Evolutionary conservation across 2,888 invertebrate genomes (phyloP), one percentile per base, ranked within the genome.

Genomic region (Trissoscelio sp.): DNA sequence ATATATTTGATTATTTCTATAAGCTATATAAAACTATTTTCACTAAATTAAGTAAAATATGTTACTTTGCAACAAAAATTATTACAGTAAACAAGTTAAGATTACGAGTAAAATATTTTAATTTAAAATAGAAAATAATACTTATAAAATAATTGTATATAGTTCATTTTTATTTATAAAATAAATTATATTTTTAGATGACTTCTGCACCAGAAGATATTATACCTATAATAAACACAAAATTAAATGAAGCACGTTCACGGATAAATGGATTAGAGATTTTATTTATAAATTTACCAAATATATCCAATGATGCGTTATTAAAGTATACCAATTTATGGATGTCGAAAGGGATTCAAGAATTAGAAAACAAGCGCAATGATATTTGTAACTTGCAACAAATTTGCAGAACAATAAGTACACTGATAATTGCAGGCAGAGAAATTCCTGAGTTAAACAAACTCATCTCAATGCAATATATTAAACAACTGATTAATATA

Each of bases 381-480:
- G 70, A 55, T 24, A 60, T 12, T 11, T 6, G 64, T 7, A 86
- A 90, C 9, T 22, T 89, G 4, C 83, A 83, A 3, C 16, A 86
- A 11, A 85, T 88, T 3, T 89, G 88, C 44, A 85, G 86, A 82
- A 80, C 88, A 37, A 73, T 88, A 9, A 86, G 86, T 16, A 62
- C 24, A 16, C 62, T 91, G 46, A 66, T 90, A 11, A 75, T 81
- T 16, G 53, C 42, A 3, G 87, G 86, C 11, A 90, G 89, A 67
- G 83, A 87, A 11, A 81, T 90, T 20, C 81, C 88, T 0, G 91
- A 91, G 48, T 48, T 91, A 22, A 89, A 89, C 2, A 91, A 91
- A 77, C 87, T 87, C 42, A 73, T 91, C 34, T 89, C 90, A 0
- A 87, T 86, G 85, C 89, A 90, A 72, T 85, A 83, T 55, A 83